Base-by-base conservation (phyloP, 2,113 vertebrate species). In the Petrocephalus microphthalmus region DNA sequence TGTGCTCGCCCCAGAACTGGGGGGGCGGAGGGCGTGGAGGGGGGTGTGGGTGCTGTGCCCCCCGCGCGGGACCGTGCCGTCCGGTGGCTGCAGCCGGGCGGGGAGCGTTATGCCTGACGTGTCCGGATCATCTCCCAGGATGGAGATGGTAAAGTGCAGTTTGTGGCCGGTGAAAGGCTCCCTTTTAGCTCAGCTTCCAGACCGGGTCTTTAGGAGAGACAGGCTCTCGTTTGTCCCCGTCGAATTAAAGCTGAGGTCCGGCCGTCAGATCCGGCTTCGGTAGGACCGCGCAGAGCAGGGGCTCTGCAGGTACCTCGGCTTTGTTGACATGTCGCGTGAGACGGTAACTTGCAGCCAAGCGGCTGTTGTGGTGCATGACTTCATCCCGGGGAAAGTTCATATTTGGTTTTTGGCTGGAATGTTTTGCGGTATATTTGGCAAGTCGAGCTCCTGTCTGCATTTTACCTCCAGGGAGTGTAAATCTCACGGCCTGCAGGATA, bases 21-120 rank as follows among this genome's bases (percentile, higher is more conserved):
- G 56, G n/a, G n/a, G n/a, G n/a, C n/a, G 57, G n/a, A 45, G 82
- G 22, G 83, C 10, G 56, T n/a, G 42, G 20, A 25, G 45, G 57
- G 67, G 19, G 22, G 19, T 74, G 37, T 57, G 47, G 2, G 17
- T 11, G 52, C 52, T 45, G 88, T 92, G 74, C 87, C 37, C 91
- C 60, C 37, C 67, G 3, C 56, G 87, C 19, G 29, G 87, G 52
- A 88, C 67, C 7, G 49, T 87, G 51, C 29, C 15, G 29, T 82
- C 51, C 29, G 5, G 71, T 49, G 37, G 29, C 78, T n/a, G 25
- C 74, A 20, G 33, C 53, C 22, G 42, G 33, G 78, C 29, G 82
- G 87, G 52, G 78, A 81, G n/a, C 20, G 13, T 57, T 84, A 84
- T 53, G 83, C 74, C 56, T 60, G 56, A 47, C 37, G n/a, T 60